phyloP scores from a whole-genome alignment of 2,113 vertebrate genomes.

The Periophthalmodon schlosseri region DNA sequence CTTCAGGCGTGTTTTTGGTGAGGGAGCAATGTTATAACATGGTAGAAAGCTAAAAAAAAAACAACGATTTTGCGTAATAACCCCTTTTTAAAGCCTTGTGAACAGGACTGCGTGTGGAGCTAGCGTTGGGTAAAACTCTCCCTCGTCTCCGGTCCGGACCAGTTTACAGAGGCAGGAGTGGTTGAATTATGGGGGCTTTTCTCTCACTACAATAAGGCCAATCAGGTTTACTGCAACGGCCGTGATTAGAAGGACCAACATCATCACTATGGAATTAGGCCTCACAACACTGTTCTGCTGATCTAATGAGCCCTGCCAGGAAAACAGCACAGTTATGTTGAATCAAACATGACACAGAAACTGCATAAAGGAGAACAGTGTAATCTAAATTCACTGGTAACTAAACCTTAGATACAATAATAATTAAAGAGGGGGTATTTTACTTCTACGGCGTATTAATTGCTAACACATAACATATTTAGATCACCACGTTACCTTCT shows the following conservation, averaged over 20 bases:
- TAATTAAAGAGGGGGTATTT: too few relatives aligned
- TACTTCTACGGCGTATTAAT: too few relatives aligned
- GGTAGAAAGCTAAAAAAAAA: too few relatives aligned
- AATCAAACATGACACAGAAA: neutral
- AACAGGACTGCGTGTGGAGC: conserved; percentile 51
- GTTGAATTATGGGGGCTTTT: conserved; percentile 18
- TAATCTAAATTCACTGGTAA: neutral
- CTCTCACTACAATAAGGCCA: neutral
- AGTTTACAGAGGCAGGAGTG: conserved; percentile 5
- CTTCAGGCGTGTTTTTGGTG: too few relatives aligned
- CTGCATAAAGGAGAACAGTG: neutral
- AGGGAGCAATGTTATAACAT: too few relatives aligned
- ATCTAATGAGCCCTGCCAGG: conserved; percentile 32
- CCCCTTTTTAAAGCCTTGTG: conserved; percentile 69
- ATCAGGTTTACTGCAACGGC: neutral
- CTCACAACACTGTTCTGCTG: neutral
- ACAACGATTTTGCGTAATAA: too few relatives aligned
- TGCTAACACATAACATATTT: too few relatives aligned
- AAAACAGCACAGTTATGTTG: neutral
- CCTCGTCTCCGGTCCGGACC: neutral
- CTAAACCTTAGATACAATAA: neutral
- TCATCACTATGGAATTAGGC: conserved; percentile 27
- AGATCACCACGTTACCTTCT: too few relatives aligned
- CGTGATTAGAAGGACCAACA: conserved; percentile 22
- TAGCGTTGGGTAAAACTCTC: conserved; percentile 17